Evolutionary conservation across 1,140 invertebrate genomes (phyloP), one percentile per base, ranked within the genome.

Genomic region (Rhopalosiphum padi): DNA sequence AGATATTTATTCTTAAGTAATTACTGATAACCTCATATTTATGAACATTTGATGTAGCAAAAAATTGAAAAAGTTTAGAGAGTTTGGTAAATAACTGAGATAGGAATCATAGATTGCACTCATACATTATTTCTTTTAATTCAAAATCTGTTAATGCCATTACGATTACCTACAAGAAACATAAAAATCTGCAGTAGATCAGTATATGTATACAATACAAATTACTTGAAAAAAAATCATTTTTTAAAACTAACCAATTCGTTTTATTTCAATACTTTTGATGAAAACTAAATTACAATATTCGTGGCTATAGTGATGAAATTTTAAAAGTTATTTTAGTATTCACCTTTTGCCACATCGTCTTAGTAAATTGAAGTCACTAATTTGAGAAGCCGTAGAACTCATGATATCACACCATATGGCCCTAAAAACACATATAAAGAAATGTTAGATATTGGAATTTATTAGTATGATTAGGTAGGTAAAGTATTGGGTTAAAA

Each of bases 341-440:
- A 51, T 83, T 92, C 68, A 92, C 91, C 91, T 92, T 92, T 92
- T 92, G 41, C 77, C 91, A 51, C 68, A 85, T 92, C 68, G 68
- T 92, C 77, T 92, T n/a, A 92, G 11, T 53, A 92, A 92, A 82
- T 92, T 92, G 68, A 92, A 92, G 46, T 92, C 91, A 83, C 91
- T 92, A 92, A 92, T 92, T 23, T 92, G 91, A 51, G 91, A 92
- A 92, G 91, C 68, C 1, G 91, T 92, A 48, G 91, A 92, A 92
- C 91, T 92, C 91, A 92, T 92, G 91, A 90, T 90, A 90, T 37
- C 51, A 60, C 88, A 48, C 86, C 86, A 48, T 46, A 55, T 35
- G 51, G 18, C 15, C 8, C 91, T 92, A 82, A 92, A 91, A 90
- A 90, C 35, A 53, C 35, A 90, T 41, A 55, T 35, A 90, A 41